These are phyloP conservation scores for Lacerta viridis DNA, from an alignment of 2,797 vertebrate species.

Conservation along the genomic window DNA sequence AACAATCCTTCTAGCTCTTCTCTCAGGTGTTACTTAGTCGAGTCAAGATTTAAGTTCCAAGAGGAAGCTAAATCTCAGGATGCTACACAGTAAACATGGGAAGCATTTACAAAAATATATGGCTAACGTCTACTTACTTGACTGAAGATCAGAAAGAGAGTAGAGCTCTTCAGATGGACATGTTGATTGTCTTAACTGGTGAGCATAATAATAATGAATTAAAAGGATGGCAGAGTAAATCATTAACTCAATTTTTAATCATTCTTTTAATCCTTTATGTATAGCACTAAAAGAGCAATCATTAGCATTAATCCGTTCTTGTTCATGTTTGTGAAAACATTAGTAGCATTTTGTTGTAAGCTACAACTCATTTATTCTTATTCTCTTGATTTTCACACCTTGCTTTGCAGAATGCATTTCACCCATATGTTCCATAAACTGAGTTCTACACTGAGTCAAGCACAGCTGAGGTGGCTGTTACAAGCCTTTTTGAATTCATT, in stretches of 20 bases:
- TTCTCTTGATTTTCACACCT: background rate
- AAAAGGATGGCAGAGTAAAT: slow-evolving; percentile 40
- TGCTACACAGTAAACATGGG: slow-evolving; percentile 9
- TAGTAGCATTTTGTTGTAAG: background rate
- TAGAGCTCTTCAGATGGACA: slow-evolving; percentile 86
- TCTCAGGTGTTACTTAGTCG: background rate
- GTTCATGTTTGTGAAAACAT: background rate
- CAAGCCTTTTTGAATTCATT: background rate
- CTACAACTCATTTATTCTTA: background rate
- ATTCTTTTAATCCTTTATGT: background rate
- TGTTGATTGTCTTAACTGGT: slow-evolving; percentile 83
- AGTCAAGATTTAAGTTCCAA: background rate
- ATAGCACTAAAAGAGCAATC: slow-evolving; percentile 30
- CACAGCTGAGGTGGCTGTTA: background rate
- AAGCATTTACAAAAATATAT: slow-evolving; percentile 40
- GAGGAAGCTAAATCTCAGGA: background rate
- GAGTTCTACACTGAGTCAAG: background rate
- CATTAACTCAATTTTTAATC: slow-evolving; percentile 6
- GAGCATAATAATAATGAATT: slow-evolving; percentile 28
- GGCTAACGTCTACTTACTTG: slow-evolving; percentile 86
- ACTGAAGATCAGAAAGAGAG: slow-evolving; percentile 89
- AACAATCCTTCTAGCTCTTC: background rate
- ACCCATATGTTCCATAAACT: slow-evolving; percentile 2
- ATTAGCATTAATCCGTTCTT: slow-evolving; percentile 21
- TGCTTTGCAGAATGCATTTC: slow-evolving; percentile 38